A percentile compares a stretch with the other conserved stretches of the same genome.
Evolutionary conservation across 2,113 vertebrate genomes (phyloP).

Genomic region (Chionis minor): DNA sequence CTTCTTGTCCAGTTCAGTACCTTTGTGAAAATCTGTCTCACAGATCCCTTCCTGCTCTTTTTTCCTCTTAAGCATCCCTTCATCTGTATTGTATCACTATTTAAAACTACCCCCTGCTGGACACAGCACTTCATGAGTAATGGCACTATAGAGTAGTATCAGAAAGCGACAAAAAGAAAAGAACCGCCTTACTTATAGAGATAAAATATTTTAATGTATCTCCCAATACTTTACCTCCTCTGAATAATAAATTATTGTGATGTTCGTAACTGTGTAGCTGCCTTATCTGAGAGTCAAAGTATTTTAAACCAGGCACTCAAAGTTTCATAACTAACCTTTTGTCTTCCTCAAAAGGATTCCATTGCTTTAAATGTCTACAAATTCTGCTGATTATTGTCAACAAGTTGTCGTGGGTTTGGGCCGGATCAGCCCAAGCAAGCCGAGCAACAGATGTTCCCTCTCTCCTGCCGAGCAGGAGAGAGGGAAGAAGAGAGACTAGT

Average conservation of each 20-base stretch:
- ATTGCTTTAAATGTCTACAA: neutral
- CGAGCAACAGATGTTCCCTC: no score
- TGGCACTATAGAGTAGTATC: neutral
- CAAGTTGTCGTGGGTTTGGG: neutral
- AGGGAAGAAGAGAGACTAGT: no score
- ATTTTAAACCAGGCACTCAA: neutral
- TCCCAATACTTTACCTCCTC: neutral
- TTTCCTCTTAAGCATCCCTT: neutral
- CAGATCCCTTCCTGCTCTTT: neutral
- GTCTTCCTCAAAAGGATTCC: neutral
- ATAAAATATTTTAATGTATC: neutral
- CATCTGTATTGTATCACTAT: neutral
- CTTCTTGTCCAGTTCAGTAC: neutral
- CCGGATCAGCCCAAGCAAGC: no score
- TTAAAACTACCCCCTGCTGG: neutral
- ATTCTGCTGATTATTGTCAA: neutral
- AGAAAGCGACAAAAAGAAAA: neutral
- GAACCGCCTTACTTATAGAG: neutral
- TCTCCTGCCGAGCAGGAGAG: no score
- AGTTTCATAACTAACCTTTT: neutral
- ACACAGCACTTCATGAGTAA: neutral
- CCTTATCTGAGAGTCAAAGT: neutral
- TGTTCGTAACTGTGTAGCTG: neutral
- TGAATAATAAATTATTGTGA: neutral
- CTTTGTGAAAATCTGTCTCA: neutral